phyloP scores from a whole-genome alignment of 2,797 vertebrate species.

The Mus minutoides region DNA sequence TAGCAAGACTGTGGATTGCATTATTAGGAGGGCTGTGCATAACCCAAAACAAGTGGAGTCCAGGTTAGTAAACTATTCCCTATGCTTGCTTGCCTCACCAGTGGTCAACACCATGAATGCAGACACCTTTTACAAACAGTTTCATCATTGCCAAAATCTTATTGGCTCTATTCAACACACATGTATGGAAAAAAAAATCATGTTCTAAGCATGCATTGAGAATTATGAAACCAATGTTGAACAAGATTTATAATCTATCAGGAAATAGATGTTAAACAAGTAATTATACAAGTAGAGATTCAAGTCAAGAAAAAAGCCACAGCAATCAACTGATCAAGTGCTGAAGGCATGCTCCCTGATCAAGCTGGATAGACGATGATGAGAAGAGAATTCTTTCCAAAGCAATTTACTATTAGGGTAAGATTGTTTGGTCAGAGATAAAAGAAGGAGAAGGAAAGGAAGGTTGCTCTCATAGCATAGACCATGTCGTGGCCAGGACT shows the following conservation, averaged over 20 bases:
- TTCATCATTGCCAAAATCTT: not conserved
- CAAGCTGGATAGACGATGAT: not conserved
- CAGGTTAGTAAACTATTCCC: not conserved
- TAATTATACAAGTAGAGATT: not conserved
- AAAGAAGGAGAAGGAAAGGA: not conserved
- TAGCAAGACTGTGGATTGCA: not conserved
- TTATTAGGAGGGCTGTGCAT: not conserved
- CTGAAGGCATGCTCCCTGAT: not conserved
- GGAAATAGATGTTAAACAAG: not conserved
- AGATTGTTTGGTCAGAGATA: not conserved
- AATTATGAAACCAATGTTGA: not conserved
- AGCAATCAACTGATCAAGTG: not conserved
- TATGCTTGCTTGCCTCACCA: not conserved
- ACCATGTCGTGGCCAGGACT: not conserved
- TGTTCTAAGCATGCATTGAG: not conserved
- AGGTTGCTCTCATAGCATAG: not conserved
- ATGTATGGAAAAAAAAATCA: not conserved
- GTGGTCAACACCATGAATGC: not conserved
- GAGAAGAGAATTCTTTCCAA: not conserved
- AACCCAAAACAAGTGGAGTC: not conserved
- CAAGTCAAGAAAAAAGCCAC: constrained; percentile 4
- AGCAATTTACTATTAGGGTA: not conserved
- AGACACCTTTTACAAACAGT: not conserved
- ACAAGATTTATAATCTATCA: not conserved
- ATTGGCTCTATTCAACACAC: not conserved